phyloP scores from a whole-genome alignment of 2,797 vertebrate species.

The Huso huso region DNA sequence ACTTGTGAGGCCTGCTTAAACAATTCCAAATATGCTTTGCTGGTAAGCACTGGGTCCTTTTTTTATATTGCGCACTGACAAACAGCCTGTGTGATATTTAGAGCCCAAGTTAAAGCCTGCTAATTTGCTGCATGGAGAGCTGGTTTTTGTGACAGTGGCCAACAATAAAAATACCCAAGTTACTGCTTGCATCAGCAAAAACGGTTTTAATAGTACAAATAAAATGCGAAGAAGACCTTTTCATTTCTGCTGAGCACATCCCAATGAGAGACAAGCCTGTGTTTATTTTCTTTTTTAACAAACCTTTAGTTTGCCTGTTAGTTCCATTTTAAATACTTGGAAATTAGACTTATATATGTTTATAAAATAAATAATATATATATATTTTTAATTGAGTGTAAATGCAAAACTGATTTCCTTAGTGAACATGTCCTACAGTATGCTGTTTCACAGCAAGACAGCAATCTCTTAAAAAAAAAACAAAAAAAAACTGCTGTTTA shows the following conservation, averaged over 20 bases:
- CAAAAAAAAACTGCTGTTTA: too few species aligned
- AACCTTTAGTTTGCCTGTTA: slow-evolving; percentile 58
- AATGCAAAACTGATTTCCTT: too few species aligned
- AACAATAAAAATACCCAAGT: slow-evolving; percentile 30
- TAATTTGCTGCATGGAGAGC: slow-evolving; percentile 47
- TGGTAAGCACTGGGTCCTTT: slow-evolving; percentile 57
- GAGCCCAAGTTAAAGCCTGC: slow-evolving; percentile 54
- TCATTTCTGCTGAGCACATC: slow-evolving; percentile 61
- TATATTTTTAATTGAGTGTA: too few species aligned
- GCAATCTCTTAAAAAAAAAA: too few species aligned
- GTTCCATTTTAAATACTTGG: slow-evolving; percentile 31
- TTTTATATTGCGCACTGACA: slow-evolving; percentile 56
- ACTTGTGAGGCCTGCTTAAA: slow-evolving; percentile 87
- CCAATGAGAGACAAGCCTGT: slow-evolving; percentile 41
- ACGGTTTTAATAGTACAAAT: slow-evolving; percentile 50
- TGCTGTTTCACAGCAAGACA: too few species aligned
- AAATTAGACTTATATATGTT: too few species aligned
- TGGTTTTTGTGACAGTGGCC: slow-evolving; percentile 33
- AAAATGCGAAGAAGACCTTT: slow-evolving; percentile 57
- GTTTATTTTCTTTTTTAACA: slow-evolving; percentile 49
- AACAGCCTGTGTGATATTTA: slow-evolving; percentile 54
- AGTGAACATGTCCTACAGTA: too few species aligned
- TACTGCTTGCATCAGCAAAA: slow-evolving; percentile 54
- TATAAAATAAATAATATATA: too few species aligned
- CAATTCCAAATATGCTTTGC: slow-evolving; percentile 81